These are phyloP conservation scores for Cromileptes altivelis DNA, from an alignment of 2,113 vertebrate species.

Conservation along the genomic window DNA sequence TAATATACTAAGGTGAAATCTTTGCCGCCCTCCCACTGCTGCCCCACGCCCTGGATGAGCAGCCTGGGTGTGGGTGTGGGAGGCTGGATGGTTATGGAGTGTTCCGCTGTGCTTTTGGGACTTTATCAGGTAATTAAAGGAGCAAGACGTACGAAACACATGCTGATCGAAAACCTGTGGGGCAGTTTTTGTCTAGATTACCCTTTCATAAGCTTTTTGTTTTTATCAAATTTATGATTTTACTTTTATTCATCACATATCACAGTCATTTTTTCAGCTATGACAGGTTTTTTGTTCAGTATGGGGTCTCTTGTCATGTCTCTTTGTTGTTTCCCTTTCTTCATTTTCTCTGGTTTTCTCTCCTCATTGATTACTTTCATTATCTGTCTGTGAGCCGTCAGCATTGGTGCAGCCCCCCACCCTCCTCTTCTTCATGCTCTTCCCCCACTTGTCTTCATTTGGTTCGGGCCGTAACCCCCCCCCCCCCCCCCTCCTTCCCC, in stretches of 20 bases:
- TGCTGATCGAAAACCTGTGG: constrained; percentile 61
- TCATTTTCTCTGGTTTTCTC: constrained; percentile 46
- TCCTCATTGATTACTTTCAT: constrained; percentile 52
- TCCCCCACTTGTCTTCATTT: constrained; percentile 57
- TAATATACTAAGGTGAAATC: constrained; percentile 9
- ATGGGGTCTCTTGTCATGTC: constrained; percentile 53
- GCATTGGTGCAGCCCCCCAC: constrained; percentile 51
- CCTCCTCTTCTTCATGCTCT: constrained; percentile 32
- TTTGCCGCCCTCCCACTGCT: background rate
- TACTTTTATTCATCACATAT: background rate
- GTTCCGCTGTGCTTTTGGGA: constrained; percentile 15
- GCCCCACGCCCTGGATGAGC: constrained; percentile 14
- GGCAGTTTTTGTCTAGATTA: background rate
- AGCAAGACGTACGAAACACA: constrained; percentile 56
- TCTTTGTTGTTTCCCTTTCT: constrained; percentile 43
- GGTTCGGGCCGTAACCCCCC: constrained; percentile 67
- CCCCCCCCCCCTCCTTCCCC: constrained; percentile 71
- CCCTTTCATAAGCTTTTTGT: background rate
- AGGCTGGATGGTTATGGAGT: constrained; percentile 1
- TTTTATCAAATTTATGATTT: constrained; percentile 15
- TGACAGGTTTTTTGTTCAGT: constrained; percentile 63
- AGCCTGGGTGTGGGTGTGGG: constrained; percentile 33
- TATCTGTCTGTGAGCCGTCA: constrained; percentile 48
- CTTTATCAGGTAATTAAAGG: constrained; percentile 40
- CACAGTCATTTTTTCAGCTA: constrained; percentile 20